Percentiles rank a stretch among this genome's conserved stretches.
Conservation (phyloP, 2,797 vertebrate species). For the Crocidura indochinensis region DNA sequence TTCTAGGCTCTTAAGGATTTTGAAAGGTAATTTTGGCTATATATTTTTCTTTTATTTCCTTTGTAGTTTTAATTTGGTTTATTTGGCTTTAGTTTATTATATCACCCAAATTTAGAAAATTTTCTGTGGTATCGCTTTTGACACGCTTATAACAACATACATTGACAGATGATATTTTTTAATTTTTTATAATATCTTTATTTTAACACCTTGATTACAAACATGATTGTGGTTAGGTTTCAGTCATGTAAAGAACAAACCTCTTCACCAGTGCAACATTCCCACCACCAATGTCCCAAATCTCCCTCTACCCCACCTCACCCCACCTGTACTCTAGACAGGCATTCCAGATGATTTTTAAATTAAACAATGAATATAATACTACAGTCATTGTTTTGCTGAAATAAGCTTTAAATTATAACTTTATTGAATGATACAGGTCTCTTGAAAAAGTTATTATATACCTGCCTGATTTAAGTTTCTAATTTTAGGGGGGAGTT, state of each 20-base stretch:
- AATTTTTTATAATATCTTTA: too few relatives aligned
- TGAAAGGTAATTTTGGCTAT: constrained; percentile 42
- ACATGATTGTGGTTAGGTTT: too few relatives aligned
- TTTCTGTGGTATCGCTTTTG: not conserved
- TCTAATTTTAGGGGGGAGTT: too few relatives aligned
- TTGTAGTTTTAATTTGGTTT: constrained; percentile 10
- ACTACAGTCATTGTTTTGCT: not conserved
- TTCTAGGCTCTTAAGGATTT: not conserved
- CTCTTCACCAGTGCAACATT: too few relatives aligned
- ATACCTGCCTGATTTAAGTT: not conserved
- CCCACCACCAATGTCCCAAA: too few relatives aligned
- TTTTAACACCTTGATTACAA: too few relatives aligned
- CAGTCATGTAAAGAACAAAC: too few relatives aligned
- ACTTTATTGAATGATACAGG: not conserved
- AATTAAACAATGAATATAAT: not conserved
- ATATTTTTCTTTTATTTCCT: not conserved
- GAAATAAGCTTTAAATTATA: not conserved
- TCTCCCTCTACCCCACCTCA: too few relatives aligned
- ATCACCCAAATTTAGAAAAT: constrained; percentile 35
- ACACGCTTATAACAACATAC: not conserved
- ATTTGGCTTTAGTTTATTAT: constrained; percentile 21
- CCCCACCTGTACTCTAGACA: too few relatives aligned
- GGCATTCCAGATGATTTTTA: too few relatives aligned
- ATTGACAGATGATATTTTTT: constrained; percentile 26
- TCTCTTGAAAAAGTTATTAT: constrained; percentile 19